Evolutionary conservation across 2,888 invertebrate species (phyloP).

Genomic region (Pseudanteris insignis): DNA sequence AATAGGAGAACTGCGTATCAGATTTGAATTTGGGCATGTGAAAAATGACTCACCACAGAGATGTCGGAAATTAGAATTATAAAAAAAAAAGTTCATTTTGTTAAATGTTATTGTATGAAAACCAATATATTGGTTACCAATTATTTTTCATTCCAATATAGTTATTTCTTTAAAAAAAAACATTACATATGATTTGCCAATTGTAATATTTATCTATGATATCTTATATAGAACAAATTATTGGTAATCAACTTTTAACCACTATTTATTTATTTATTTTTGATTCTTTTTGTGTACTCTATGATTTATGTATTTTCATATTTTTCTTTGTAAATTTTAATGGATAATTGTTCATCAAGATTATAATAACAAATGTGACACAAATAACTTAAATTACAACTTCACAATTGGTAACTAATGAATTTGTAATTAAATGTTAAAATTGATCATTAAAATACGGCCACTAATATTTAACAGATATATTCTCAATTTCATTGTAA

Average conservation of each 20-base stretch:
- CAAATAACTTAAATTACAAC: too few species aligned
- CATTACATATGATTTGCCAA: too few species aligned
- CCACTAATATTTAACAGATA: too few species aligned
- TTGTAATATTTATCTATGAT: too few species aligned
- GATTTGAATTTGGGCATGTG: slow-evolving; percentile 77
- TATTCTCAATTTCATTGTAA: too few species aligned
- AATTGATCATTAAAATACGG: slow-evolving; percentile 14
- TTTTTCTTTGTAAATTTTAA: slow-evolving; percentile 10
- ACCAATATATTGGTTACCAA: slow-evolving; percentile 4
- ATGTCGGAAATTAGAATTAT: slow-evolving; percentile 54
- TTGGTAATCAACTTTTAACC: slow-evolving; percentile 5
- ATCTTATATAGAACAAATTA: neutral
- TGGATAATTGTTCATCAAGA: slow-evolving; percentile 10
- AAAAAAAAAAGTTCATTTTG: slow-evolving; percentile 49
- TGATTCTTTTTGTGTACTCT: too few species aligned
- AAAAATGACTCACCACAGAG: slow-evolving; percentile 67
- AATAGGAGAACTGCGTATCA: slow-evolving; percentile 77
- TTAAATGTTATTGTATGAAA: neutral
- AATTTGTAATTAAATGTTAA: slow-evolving; percentile 29
- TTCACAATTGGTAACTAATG: slow-evolving; percentile 10
- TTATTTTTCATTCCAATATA: neutral
- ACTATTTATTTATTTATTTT: slow-evolving; percentile 31
- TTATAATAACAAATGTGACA: too few species aligned
- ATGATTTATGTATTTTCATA: too few species aligned
- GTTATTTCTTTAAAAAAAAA: too few species aligned